Evolutionary conservation across 2,113 vertebrate species (phyloP).

Genomic region (Shinisaurus crocodilurus): DNA sequence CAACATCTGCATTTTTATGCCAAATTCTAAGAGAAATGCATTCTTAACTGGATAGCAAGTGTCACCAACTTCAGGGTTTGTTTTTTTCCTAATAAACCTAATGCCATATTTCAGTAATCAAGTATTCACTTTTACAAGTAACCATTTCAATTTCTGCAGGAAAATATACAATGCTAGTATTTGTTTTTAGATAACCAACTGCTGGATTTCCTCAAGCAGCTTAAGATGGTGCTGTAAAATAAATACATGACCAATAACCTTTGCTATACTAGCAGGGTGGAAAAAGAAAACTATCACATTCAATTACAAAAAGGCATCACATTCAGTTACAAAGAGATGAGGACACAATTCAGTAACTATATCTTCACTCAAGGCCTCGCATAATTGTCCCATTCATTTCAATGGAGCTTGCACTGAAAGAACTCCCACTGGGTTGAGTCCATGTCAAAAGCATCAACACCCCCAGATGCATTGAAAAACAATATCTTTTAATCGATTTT

Average conservation of each 20-base stretch:
- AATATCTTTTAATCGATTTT: background rate
- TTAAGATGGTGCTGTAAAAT: background rate
- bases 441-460: background rate
- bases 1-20: background rate
- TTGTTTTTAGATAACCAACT: background rate
- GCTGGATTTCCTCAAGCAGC: background rate
- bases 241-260: background rate
- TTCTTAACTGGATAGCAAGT: background rate
- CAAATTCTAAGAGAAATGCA: background rate
- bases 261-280: background rate
- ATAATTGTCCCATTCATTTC: background rate
- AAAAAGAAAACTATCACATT: background rate
- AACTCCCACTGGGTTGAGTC: background rate
- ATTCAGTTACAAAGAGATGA: background rate
- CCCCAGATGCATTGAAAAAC: background rate
- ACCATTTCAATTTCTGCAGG: background rate
- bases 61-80: background rate
- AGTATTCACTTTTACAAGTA: background rate
- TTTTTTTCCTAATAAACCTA: background rate
- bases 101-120: background rate
- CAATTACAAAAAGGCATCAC: too few species aligned
- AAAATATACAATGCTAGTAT: background rate
- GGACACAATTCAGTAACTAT: background rate
- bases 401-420: background rate
- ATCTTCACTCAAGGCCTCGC: constrained; percentile 8